Evolutionary conservation across 2,797 vertebrate genomes (phyloP).

Genomic region (Scolopax rusticola): DNA sequence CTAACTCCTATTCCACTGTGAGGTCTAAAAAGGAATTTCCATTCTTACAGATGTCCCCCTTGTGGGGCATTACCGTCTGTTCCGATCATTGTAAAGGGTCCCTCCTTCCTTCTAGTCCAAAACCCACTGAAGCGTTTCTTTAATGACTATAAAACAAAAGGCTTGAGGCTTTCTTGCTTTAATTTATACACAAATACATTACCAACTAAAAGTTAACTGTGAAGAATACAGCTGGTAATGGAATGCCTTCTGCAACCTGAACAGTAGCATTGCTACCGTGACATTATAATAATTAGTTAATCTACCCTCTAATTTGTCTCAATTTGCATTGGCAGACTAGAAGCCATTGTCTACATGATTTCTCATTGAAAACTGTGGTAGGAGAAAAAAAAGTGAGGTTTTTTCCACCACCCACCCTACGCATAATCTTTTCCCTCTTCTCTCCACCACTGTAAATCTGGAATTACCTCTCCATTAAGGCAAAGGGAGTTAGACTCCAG

Average conservation of each 20-base stretch:
- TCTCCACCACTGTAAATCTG: not conserved
- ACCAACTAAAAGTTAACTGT: slow-evolving; percentile 61
- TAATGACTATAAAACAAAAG: slow-evolving; percentile 26
- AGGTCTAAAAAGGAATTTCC: slow-evolving; percentile 68
- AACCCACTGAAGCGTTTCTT: slow-evolving; percentile 50
- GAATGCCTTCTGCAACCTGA: slow-evolving; percentile 37
- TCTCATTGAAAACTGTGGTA: not conserved
- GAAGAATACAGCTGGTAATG: slow-evolving; percentile 42
- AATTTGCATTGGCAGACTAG: slow-evolving; percentile 45
- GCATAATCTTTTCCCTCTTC: not conserved
- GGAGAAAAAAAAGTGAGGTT: not conserved
- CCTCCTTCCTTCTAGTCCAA: slow-evolving; percentile 26
- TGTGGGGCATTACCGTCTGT: slow-evolving; percentile 55
- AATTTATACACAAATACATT: slow-evolving; percentile 27
- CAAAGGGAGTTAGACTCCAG: not conserved
- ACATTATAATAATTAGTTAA: slow-evolving; percentile 56
- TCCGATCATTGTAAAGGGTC: slow-evolving; percentile 50
- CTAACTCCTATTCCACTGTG: slow-evolving; percentile 58
- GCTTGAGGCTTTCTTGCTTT: slow-evolving; percentile 5
- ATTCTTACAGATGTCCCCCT: slow-evolving; percentile 59
- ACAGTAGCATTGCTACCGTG: not conserved
- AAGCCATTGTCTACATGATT: slow-evolving; percentile 8
- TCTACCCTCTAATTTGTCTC: slow-evolving; percentile 55
- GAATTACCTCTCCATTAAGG: slow-evolving; percentile 11
- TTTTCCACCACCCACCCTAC: not conserved